Base-by-base conservation (phyloP, 2,113 vertebrate species). In the Mionectes macconnelli region DNA sequence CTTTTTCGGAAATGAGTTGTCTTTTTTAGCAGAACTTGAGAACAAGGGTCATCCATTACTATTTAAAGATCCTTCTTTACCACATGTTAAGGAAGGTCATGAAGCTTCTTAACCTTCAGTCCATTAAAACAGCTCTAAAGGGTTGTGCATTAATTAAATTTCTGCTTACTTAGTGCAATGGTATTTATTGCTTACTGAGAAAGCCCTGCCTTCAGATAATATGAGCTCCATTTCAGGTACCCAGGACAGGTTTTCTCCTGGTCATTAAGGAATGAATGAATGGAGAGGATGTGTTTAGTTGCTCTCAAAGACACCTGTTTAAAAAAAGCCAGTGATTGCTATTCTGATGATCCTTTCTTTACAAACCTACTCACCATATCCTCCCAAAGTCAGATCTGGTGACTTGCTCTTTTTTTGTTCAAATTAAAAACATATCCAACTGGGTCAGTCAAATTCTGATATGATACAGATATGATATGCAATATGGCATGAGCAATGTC, bases 41-140 rank as follows among this genome's bases (percentile, higher is more conserved):
- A 56, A 84, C 68, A 23, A 88, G 55, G 27, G 59, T 49, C n/a
- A 33, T 59, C 25, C 28, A 25, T 83, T 62, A 10, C 90, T 94
- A 84, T 95, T 89, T 88, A 88, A 76, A 93, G 67, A 68, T 89
- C 78, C 50, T 67, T 64, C 84, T 96, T 96, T 72, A 62, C 66
- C 45, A n/a, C 45, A 18, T 30, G 50, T 80, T 73, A 70, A 80
- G 55, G 84, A 88, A 74, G 57, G 60, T 72, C 28, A 10, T 50
- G 57, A 79, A 70, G 66, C 84, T 96, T 84, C 49, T 68, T 92
- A 94, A 64, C 68, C 69, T 73, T 84, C 53, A 37, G 72, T 74
- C 79, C 50, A 45, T 82, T 92, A 39, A 78, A 90, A 68, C 82
- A 70, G 40, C n/a, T 86, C 21, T 68, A 27, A 84, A 68, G 57